phyloP scores from a whole-genome alignment of 2,888 invertebrate species.

The Oscheius sp. region DNA sequence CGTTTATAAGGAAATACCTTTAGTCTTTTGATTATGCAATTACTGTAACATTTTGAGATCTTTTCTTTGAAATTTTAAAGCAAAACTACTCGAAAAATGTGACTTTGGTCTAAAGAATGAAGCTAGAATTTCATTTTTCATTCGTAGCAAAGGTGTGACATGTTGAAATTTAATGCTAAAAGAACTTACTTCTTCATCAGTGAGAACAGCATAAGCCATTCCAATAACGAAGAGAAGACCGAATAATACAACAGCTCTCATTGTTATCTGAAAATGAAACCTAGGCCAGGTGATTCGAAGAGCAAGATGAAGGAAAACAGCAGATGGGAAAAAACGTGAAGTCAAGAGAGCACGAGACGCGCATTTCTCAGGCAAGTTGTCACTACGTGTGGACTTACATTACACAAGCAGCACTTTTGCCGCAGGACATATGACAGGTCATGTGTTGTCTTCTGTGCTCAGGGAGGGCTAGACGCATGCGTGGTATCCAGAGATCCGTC shows the following conservation, averaged over 20 bases:
- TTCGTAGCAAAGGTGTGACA: too few species aligned
- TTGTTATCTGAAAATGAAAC: conserved; percentile 3
- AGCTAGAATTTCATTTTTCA: too few species aligned
- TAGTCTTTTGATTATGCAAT: too few species aligned
- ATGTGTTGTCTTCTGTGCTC: conserved; percentile 24
- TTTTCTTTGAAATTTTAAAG: too few species aligned
- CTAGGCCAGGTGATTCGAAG: too few species aligned
- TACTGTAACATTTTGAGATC: too few species aligned
- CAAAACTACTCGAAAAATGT: too few species aligned
- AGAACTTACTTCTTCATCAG: conserved; percentile 5
- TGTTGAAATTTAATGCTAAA: background rate
- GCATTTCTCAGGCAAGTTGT: background rate
- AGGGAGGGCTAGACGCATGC: conserved; percentile 8
- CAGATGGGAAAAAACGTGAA: background rate
- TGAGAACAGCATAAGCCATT: conserved; percentile 7
- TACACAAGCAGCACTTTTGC: conserved; percentile 24
- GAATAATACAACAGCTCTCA: conserved; percentile 5
- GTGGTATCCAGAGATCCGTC: too few species aligned
- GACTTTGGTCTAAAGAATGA: too few species aligned
- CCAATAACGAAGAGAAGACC: conserved; percentile 13
- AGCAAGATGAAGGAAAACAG: background rate
- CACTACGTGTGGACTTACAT: conserved; percentile 13
- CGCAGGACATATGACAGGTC: conserved; percentile 29
- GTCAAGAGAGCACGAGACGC: conserved; percentile 12
- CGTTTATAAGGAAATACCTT: too few species aligned